Base-by-base conservation (phyloP, 2,888 invertebrate species). In the Drosophila acutilabella region DNA sequence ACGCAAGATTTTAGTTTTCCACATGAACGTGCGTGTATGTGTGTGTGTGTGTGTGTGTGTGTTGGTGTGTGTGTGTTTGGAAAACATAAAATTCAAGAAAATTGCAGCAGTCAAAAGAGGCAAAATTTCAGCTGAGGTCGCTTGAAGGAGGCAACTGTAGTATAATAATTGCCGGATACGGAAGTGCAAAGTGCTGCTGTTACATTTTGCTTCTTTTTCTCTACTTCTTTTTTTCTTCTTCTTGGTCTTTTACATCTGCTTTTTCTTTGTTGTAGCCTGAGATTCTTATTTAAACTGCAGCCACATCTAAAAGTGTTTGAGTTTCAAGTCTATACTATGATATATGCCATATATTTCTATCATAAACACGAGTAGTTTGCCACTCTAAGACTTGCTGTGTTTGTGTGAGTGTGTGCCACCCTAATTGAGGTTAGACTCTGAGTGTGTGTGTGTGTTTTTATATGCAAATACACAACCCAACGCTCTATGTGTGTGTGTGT, bases 131-230 rank as follows among this genome's bases (percentile, higher is more conserved):
- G 70, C 54, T 44, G 57, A 54, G 78, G 48, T 59, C 60, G 73
- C 78, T 41, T 51, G 47, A 47, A 70, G 65, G 5, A 36, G 36
- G 13, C 13, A 56, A 57, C 71, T 61, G 48, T 60, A 71, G 59
- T 61, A 72, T 60, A 75, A 83, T 84, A 84, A 84, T 84, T 84
- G 83, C 89, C 87, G 83, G 89, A 84, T 89, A 89, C 83, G 83
- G 83, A 84, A 89, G 83, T 84, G 87, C 81, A 78, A 89, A 84
- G 88, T 87, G 86, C 80, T 85, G 83, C 83, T 74, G 80, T 71
- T 76, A 66, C 75, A 78, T 72, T 71, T 51, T 41, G n/a, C 57
- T 71, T 69, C 51, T 26, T 16, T 6, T 1, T 6, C 23, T 23
- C 23, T 23, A 6, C 13, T 40, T 48, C 47, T 47, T 23, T 4